Conservation (phyloP, 2,797 vertebrate species). For the Fistularia tabacaria region DNA sequence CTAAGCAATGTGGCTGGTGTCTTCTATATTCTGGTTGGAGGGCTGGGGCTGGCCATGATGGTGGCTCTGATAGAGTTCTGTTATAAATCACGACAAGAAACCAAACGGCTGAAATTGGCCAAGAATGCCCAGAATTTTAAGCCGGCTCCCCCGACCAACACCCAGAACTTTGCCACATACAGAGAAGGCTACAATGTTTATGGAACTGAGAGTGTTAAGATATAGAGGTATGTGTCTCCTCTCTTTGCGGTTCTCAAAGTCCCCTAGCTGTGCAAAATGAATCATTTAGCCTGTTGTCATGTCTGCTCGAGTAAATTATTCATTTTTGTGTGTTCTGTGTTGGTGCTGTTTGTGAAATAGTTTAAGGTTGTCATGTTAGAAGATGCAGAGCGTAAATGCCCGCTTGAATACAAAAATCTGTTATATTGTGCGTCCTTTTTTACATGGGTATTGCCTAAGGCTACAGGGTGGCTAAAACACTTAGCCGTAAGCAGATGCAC, state of each 20-base stretch:
- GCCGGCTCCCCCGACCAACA: constrained; percentile 93
- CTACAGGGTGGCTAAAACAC: neutral
- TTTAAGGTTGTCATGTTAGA: constrained; percentile 45
- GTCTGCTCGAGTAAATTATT: constrained; percentile 39
- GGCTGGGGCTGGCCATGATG: constrained; percentile 99
- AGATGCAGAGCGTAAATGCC: constrained; percentile 23
- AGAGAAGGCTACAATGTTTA: constrained; percentile 99
- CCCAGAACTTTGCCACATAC: constrained; percentile 99
- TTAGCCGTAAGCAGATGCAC: neutral
- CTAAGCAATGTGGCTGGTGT: constrained; percentile 99
- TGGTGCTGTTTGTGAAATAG: constrained; percentile 26
- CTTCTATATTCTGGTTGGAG: constrained; percentile 99
- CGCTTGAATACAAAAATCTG: constrained; percentile 16
- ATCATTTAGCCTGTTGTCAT: constrained; percentile 45
- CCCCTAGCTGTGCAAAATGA: constrained; percentile 16
- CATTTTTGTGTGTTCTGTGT: constrained; percentile 23
- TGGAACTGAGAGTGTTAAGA: constrained; percentile 99
- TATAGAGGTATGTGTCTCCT: constrained; percentile 87
- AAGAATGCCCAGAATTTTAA: constrained; percentile 99
- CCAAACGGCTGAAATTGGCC: constrained; percentile 99
- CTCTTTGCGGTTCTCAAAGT: constrained; percentile 28
- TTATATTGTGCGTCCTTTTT: constrained; percentile 4
- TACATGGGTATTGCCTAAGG: constrained; percentile 11
- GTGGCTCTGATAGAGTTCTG: constrained; percentile 99
- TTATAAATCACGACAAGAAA: constrained; percentile 99